These are phyloP conservation scores for Jordanella pulchra DNA, from an alignment of 2,797 vertebrate species.

Conservation along the genomic window DNA sequence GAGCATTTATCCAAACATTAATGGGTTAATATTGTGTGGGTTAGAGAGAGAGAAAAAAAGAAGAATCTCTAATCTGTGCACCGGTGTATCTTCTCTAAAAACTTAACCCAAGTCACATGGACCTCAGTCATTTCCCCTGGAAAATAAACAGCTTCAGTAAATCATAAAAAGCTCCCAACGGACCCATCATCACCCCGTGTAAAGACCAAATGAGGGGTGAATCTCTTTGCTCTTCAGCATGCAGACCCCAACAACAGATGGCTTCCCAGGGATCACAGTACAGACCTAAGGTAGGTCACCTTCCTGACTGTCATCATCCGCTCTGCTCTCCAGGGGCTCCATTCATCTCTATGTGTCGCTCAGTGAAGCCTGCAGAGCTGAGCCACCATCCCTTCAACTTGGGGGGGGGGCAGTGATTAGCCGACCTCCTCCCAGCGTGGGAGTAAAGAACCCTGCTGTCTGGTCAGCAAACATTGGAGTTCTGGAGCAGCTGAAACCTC, in stretches of 20 bases:
- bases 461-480: conserved; percentile 62
- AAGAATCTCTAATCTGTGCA: conserved; percentile 23
- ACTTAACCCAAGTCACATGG: neutral
- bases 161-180: neutral
- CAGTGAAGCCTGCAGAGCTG: conserved; percentile 50
- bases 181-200: neutral
- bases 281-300: conserved; percentile 49
- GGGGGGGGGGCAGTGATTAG: conserved; percentile 59
- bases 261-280: conserved; percentile 59
- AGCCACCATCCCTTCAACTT: conserved; percentile 63
- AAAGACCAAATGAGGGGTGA: neutral
- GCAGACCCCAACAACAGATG: conserved; percentile 42
- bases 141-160: neutral
- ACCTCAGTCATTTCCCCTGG: neutral
- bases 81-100: neutral
- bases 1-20: neutral
- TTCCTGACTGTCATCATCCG: conserved; percentile 26
- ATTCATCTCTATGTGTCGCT: conserved; percentile 63
- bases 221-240: conserved; percentile 12
- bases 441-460: conserved; percentile 64
- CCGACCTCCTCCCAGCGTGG: conserved; percentile 59
- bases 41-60: neutral
- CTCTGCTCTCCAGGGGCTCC: conserved; percentile 45
- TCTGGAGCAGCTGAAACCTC: conserved; percentile 31
- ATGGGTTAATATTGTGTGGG: neutral